These are phyloP conservation scores for Stenodema calcarata DNA, from an alignment of 2,888 invertebrate genomes.

Conservation along the genomic window DNA sequence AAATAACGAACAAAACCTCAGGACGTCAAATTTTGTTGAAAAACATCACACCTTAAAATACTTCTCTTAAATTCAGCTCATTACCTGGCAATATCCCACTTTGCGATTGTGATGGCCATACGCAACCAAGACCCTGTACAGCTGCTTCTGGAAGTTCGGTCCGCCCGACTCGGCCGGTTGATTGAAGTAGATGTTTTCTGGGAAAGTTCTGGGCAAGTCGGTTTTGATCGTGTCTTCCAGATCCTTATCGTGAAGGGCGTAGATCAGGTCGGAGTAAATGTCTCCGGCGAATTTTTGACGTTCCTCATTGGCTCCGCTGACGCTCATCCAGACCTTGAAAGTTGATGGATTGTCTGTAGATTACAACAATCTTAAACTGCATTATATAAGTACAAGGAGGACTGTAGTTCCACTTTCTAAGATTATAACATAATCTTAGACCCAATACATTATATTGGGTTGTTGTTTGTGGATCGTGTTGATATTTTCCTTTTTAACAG, in stretches of 20 bases:
- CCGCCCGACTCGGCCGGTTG: conserved; percentile 68
- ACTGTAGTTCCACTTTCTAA: too few relatives aligned
- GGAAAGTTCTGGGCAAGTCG: conserved; percentile 92
- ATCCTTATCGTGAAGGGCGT: conserved; percentile 73
- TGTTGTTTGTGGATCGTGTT: too few relatives aligned
- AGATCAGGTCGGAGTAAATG: conserved; percentile 68
- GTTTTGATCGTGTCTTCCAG: conserved; percentile 83
- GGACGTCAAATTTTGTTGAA: too few relatives aligned
- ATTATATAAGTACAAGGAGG: too few relatives aligned
- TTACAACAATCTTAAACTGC: too few relatives aligned
- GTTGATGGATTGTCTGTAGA: too few relatives aligned
- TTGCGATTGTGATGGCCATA: conserved; percentile 87
- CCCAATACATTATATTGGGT: too few relatives aligned
- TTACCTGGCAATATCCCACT: conserved; percentile 87
- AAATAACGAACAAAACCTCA: too few relatives aligned
- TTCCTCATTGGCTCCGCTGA: conserved; percentile 80
- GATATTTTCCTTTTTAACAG: too few relatives aligned
- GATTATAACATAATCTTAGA: too few relatives aligned
- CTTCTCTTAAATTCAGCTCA: too few relatives aligned
- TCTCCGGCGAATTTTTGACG: conserved; percentile 66
- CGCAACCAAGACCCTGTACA: conserved; percentile 85
- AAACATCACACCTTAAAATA: too few relatives aligned
- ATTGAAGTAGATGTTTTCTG: conserved; percentile 91
- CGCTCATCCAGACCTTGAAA: conserved; percentile 78
- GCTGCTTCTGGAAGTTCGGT: conserved; percentile 67